These are phyloP conservation scores for Varanus salvator DNA, from an alignment of 2,113 vertebrate species.

Conservation along the genomic window DNA sequence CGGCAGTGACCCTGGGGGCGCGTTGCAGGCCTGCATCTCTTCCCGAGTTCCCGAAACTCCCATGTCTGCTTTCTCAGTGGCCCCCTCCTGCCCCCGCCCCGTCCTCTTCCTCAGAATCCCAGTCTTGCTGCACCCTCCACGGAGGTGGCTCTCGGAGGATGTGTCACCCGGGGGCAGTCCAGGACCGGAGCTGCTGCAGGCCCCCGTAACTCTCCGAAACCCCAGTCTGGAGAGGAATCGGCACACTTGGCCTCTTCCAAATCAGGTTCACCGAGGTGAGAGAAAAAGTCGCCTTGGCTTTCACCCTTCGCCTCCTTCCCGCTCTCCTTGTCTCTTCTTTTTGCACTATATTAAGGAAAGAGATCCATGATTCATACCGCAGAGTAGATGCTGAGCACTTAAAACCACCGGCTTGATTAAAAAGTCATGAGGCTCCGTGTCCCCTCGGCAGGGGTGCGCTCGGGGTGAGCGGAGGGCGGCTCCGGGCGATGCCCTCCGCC, in stretches of 20 bases:
- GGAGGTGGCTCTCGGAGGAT: too few relatives aligned
- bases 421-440: background rate
- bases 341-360: background rate
- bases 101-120: too few relatives aligned
- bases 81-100: too few relatives aligned
- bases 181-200: too few relatives aligned
- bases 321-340: background rate
- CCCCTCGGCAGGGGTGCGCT: background rate
- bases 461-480: background rate
- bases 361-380: background rate
- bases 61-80: too few relatives aligned
- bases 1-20: too few relatives aligned
- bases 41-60: too few relatives aligned
- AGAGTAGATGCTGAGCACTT: background rate
- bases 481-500: background rate
- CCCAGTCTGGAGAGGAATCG: background rate
- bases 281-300: background rate
- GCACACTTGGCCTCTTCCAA: too few relatives aligned
- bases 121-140: too few relatives aligned
- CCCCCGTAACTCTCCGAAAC: too few relatives aligned
- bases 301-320: background rate
- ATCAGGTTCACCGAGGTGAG: background rate
- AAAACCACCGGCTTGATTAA: background rate
- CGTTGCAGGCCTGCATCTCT: too few relatives aligned
- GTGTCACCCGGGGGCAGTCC: too few relatives aligned